Conservation (phyloP, 2,888 invertebrate species). For the Eupithecia centaureata region DNA sequence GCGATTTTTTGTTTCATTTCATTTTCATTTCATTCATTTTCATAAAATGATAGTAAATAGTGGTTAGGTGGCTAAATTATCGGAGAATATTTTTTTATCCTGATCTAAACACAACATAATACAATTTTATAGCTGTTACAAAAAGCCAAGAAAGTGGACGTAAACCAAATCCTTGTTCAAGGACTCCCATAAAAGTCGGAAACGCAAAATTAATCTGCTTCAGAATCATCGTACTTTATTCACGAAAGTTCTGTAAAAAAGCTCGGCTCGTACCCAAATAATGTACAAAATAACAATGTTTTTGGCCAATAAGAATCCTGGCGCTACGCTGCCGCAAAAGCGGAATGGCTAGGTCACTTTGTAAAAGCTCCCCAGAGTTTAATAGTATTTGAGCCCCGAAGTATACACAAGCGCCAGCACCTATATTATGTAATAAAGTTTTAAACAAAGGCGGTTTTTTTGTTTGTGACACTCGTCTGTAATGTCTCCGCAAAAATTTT, state of each 20-base stretch:
- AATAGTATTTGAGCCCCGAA: no score
- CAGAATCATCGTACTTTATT: conserved; percentile 34
- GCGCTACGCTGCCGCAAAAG: conserved; percentile 7
- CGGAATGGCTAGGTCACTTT: conserved; percentile 11
- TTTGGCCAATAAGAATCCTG: conserved; percentile 35
- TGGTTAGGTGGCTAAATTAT: not conserved
- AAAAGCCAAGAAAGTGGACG: conserved; percentile 3
- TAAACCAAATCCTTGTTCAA: conserved; percentile 13
- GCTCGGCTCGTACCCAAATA: conserved; percentile 30
- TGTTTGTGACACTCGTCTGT: no score
- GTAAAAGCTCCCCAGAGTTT: no score
- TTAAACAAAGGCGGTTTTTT: no score
- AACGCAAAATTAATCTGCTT: conserved; percentile 32
- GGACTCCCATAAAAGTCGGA: conserved; percentile 13
- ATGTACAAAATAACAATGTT: conserved; percentile 42
- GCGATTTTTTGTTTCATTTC: no score
- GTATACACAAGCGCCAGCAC: no score
- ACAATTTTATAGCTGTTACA: not conserved
- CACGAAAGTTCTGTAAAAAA: conserved; percentile 35
- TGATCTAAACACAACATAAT: not conserved
- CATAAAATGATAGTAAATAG: not conserved
- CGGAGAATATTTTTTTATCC: not conserved
- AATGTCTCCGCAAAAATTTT: no score
- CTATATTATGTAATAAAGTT: no score
- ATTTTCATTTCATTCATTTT: no score